Base-by-base conservation (phyloP, 2,113 vertebrate species). In the Platanista minor region DNA sequence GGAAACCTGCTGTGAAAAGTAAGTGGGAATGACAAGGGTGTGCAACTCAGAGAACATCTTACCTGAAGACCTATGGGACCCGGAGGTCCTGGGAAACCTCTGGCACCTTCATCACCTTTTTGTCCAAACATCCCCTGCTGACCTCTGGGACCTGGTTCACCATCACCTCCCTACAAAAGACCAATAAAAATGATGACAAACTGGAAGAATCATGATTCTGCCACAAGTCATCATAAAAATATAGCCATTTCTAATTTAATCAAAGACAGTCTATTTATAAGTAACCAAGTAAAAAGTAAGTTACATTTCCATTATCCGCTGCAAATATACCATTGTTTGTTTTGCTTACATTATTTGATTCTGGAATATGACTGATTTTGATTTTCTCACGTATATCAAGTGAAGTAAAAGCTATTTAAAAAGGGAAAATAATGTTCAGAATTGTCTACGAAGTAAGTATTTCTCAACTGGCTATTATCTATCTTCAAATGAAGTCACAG, bases 81-180 rank as follows among this genome's bases (percentile, higher is more conserved):
- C 15, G 99, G 99, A 36, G 99, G 99, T 82, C 99, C 99, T 3
- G 99, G 99, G 97, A 99, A 99, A 74, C 99, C 99, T 98, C 99
- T 98, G 71, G 99, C 90, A 36, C 99, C 99, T 98, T 99, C 99
- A 92, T 99, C 99, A 95, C 99, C 99, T 94, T 99, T 99, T 96
- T 99, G 99, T 91, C 99, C 99, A 93, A 99, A 99, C 99, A 99
- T 99, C 15, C 99, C 99, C 98, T 99, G 99, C 92, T 99, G 99
- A 97, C 99, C 99, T 97, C 99, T 98, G 92, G 99, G 99, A 78
- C 99, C 99, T 43, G 99, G 99, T 95, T 99, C 99, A 98, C 99
- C 99, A 98, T 99, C 99, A 57, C 98, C 99, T 92, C 99, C 99
- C 99, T 99, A 49, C 31, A 64, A 59, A 98, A 97, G 72, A 97